Evolutionary conservation across 2,797 vertebrate genomes (phyloP).

Genomic region (Chelon auratus): DNA sequence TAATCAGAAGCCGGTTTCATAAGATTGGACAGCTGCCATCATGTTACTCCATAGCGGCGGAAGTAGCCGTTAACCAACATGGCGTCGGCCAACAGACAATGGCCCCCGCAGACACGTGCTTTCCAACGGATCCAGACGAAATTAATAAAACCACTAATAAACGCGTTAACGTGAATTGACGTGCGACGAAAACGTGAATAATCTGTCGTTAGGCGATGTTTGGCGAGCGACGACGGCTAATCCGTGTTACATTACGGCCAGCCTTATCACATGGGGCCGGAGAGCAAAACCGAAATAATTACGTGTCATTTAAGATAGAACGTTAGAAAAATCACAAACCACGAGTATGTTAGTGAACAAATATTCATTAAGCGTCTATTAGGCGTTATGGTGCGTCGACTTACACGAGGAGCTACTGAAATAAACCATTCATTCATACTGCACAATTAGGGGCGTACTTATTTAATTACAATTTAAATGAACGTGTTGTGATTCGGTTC

Average conservation of each 20-base stretch:
- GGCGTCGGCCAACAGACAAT: constrained; percentile 82
- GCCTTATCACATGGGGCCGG: rapidly evolving
- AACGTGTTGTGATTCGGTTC: rapidly evolving
- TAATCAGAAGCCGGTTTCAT: not conserved
- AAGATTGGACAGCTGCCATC: constrained; percentile 25
- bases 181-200: rapidly evolving
- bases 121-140: not conserved
- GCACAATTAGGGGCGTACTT: not conserved
- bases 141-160: not conserved
- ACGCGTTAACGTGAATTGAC: rapidly evolving
- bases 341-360: rapidly evolving
- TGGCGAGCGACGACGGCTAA: rapidly evolving
- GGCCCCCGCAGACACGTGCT: constrained; percentile 81
- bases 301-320: rapidly evolving
- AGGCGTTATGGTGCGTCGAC: too few species aligned
- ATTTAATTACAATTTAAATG: not conserved
- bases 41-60: constrained; percentile 49
- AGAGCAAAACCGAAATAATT: not conserved
- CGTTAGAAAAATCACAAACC: rapidly evolving
- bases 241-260: not conserved
- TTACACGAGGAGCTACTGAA: not conserved
- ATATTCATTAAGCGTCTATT: not conserved
- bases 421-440: not conserved
- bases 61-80: constrained; percentile 81
- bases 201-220: not conserved